Conservation (phyloP, 2,888 invertebrate species). For the Branchipolynoe longqiensis region DNA sequence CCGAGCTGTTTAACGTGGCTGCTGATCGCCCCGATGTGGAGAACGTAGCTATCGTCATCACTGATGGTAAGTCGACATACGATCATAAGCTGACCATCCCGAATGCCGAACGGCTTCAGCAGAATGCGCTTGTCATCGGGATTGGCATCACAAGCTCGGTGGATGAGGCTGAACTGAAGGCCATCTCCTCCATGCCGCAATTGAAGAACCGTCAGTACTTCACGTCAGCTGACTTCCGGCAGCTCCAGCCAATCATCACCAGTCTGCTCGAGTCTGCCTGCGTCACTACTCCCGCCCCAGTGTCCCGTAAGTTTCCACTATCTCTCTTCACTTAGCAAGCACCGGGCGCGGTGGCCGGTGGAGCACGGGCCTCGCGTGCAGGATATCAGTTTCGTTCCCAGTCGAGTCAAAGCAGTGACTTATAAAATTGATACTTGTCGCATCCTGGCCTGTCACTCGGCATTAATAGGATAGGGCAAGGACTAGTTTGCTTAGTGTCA, state of each 20-base stretch:
- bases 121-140: conserved; percentile 3
- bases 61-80: conserved; percentile 59
- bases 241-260: not conserved
- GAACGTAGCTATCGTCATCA: conserved; percentile 53
- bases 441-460: too few relatives aligned
- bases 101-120: conserved; percentile 30
- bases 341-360: too few relatives aligned
- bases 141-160: conserved; percentile 51
- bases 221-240: conserved; percentile 37
- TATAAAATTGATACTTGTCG: too few relatives aligned
- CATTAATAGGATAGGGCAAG: too few relatives aligned
- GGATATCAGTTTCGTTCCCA: too few relatives aligned
- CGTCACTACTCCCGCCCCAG: not conserved
- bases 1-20: not conserved
- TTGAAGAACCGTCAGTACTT: conserved; percentile 31
- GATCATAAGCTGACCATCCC: conserved; percentile 50
- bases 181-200: conserved; percentile 59
- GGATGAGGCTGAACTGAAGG: conserved; percentile 50
- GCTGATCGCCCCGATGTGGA: conserved; percentile 48
- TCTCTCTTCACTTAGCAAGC: too few relatives aligned
- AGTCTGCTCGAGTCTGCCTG: conserved; percentile 14
- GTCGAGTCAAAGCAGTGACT: too few relatives aligned
- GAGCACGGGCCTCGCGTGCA: too few relatives aligned
- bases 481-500: too few relatives aligned
- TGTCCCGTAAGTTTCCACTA: too few relatives aligned